Conservation (phyloP, 2,888 invertebrate species). For the Syrphus vitripennis region DNA sequence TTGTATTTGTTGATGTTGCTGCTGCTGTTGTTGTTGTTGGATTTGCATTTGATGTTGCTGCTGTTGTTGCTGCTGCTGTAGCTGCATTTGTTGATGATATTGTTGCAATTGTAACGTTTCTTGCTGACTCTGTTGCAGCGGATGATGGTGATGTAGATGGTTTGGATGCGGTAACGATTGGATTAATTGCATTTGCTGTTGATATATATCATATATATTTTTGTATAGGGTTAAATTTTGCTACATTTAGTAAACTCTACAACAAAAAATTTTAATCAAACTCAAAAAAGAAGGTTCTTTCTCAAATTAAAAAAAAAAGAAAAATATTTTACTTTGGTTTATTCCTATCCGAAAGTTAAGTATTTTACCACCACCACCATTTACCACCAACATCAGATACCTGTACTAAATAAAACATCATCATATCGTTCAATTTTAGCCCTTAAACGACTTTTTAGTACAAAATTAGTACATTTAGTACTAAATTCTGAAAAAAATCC, state of each 20-base stretch:
- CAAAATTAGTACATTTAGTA: slow-evolving; percentile 28
- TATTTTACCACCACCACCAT: slow-evolving; percentile 46
- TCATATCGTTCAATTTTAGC: background rate
- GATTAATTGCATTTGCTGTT: slow-evolving; percentile 81
- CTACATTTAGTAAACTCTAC: slow-evolving; percentile 32
- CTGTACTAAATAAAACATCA: slow-evolving; percentile 28
- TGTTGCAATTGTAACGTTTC: slow-evolving; percentile 76
- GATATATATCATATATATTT: slow-evolving; percentile 68
- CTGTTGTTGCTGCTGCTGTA: slow-evolving; percentile 75
- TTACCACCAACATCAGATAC: slow-evolving; percentile 57
- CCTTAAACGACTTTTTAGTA: slow-evolving; percentile 17
- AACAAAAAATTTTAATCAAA: background rate
- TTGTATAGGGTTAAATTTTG: slow-evolving; percentile 24
- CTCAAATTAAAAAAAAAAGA: background rate
- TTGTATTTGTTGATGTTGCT: slow-evolving; percentile 77
- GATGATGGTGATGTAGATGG: slow-evolving; percentile 70
- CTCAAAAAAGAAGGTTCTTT: slow-evolving; percentile 8
- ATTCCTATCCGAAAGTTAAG: slow-evolving; percentile 6
- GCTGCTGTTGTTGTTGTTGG: slow-evolving; percentile 76
- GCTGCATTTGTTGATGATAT: slow-evolving; percentile 72
- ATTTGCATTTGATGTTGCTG: slow-evolving; percentile 75
- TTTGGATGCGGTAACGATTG: slow-evolving; percentile 78
- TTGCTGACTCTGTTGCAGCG: slow-evolving; percentile 60
- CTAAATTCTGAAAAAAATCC: background rate
- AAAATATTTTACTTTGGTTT: background rate